Evolutionary conservation across 2,888 invertebrate genomes (phyloP).

Genomic region (Boloria selene): DNA sequence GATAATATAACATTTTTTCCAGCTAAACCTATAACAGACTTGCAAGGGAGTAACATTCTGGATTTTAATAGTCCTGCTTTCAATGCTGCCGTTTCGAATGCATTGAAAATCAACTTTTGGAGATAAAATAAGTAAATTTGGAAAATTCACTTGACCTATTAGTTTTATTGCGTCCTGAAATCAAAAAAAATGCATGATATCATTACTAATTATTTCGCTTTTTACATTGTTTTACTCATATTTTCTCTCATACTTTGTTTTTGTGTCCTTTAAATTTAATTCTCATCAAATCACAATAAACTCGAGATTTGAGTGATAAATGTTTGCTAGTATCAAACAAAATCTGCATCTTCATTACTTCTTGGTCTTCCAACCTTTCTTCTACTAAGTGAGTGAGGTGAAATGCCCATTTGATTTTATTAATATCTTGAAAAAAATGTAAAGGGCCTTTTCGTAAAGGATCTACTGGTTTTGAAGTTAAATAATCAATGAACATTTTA

Average conservation of each 20-base stretch:
- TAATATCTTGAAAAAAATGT: conserved; percentile 72
- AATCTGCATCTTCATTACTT: conserved; percentile 72
- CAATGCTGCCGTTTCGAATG: conserved; percentile 68
- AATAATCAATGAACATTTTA: conserved; percentile 61
- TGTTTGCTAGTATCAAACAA: conserved; percentile 75
- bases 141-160: conserved; percentile 85
- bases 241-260: conserved; percentile 59
- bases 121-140: conserved; percentile 83
- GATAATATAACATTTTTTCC: conserved; percentile 61
- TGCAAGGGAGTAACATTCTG: conserved; percentile 70
- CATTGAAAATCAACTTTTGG: conserved; percentile 84
- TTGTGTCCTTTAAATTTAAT: conserved; percentile 73
- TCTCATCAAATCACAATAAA: conserved; percentile 66
- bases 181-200: conserved; percentile 6
- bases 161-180: conserved; percentile 85
- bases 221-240: not conserved
- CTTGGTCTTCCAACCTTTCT: conserved; percentile 68
- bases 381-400: conserved; percentile 64
- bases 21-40: conserved; percentile 67
- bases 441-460: conserved; percentile 58
- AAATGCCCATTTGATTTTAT: conserved; percentile 73
- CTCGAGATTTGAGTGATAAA: conserved; percentile 60
- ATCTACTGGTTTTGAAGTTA: conserved; percentile 65
- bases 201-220: not conserved
- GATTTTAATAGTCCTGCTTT: conserved; percentile 68